These are phyloP conservation scores for Spodoptera picta DNA, from an alignment of 2,888 invertebrate genomes.

Conservation along the genomic window DNA sequence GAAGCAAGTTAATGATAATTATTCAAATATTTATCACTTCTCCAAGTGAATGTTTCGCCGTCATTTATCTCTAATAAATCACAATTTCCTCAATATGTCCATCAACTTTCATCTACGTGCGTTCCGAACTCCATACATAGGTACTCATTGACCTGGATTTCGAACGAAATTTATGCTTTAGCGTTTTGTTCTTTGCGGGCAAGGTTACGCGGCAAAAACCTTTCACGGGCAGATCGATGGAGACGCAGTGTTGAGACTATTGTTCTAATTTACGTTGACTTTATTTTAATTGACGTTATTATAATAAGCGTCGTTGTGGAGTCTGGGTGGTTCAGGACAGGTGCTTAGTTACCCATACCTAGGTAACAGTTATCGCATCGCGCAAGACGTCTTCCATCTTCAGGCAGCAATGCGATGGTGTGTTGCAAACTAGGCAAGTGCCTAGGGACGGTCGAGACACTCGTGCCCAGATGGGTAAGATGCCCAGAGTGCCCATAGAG, in stretches of 20 bases:
- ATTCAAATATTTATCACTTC: background rate
- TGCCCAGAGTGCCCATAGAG: too few relatives aligned
- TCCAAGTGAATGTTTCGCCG: conserved; percentile 3
- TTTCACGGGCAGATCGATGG: conserved; percentile 67
- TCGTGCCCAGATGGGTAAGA: too few relatives aligned
- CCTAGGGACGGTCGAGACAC: too few relatives aligned
- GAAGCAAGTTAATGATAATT: background rate
- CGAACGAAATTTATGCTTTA: conserved; percentile 55
- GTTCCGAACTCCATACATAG: conserved; percentile 25
- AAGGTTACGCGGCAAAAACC: conserved; percentile 66
- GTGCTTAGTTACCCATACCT: conserved; percentile 20
- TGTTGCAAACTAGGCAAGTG: too few relatives aligned
- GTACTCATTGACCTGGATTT: conserved; percentile 73
- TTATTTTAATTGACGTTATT: conserved; percentile 15
- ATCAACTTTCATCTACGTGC: conserved; percentile 66
- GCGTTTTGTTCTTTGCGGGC: conserved; percentile 66
- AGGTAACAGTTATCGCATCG: conserved; percentile 62
- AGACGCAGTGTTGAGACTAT: conserved; percentile 54
- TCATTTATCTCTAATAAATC: conserved; percentile 47
- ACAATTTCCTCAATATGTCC: conserved; percentile 59
- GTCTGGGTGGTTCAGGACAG: conserved; percentile 40
- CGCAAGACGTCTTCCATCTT: conserved; percentile 60
- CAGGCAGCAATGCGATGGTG: conserved; percentile 35
- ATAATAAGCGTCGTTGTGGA: conserved; percentile 55
- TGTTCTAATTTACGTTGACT: conserved; percentile 55